Evolutionary conservation across 2,888 invertebrate genomes (phyloP), one percentile per base, ranked within the genome.

Genomic region (Volucella inflata): DNA sequence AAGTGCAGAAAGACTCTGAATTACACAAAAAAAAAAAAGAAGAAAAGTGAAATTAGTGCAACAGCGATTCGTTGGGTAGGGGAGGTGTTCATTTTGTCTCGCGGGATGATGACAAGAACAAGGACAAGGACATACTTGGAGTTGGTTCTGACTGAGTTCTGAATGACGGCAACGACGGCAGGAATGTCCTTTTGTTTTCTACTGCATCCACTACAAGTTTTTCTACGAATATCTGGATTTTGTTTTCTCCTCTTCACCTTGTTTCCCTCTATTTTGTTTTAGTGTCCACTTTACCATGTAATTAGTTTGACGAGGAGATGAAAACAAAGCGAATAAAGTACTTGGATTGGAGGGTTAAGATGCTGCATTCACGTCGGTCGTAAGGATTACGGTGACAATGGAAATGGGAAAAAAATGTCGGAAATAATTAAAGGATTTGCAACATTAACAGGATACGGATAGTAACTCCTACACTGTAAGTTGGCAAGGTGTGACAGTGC

Each of bases 261-360:
- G n/a, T n/a, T 55, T 46, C 14, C 14, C 46, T 2, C 16, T 57
- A 57, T 40, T 30, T 10, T 21, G 8, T 16, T 79, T 70, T 62
- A 50, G 68, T 53, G 75, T 84, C 79, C 84, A 79, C 75, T 84
- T 79, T 75, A 84, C 65, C 71, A 55, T 67, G 84, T 79, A 84
- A 84, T 79, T 79, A 84, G 84, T 84, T 84, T 79, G 84, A 79
- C 79, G 75, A 71, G 59, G 50, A 78, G 75, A 55, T 51, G 60
- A 70, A 14, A 30, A 70, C 36, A 59, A 70, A 62, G 46, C 1
- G 8, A 46, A 16, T 44, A 74, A 80, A 67, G 74, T 74, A 62
- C 57, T 80, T 68, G n/a, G 68, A 68, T 62, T 64, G 14, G 36
- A 64, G 48, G 50, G 68, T 36, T 60, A 40, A 75, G 53, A 65